Conservation (phyloP, 92 coral and sea anemone species). For the Anthopleura xanthogrammica region DNA sequence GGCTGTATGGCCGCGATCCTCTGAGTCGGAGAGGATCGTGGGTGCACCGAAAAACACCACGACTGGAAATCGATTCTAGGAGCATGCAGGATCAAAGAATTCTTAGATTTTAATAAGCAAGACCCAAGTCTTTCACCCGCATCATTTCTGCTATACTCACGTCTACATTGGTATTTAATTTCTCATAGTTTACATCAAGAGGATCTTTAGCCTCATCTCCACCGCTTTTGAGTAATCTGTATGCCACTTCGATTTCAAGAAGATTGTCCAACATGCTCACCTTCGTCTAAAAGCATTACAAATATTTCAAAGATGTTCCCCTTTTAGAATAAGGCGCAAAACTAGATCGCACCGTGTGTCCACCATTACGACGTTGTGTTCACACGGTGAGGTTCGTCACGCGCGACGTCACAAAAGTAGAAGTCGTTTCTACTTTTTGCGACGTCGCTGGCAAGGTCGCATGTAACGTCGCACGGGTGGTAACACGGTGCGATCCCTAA, state of each 20-base stretch:
- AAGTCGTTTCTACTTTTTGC: no score
- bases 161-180: constrained; percentile 85
- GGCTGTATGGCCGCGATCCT: no score
- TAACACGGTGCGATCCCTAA: no score
- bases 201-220: constrained; percentile 84
- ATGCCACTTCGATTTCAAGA: constrained; percentile 96
- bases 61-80: no score
- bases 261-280: constrained; percentile 95
- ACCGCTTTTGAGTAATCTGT: constrained; percentile 88
- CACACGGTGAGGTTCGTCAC: neutral
- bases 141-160: constrained; percentile 31
- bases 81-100: neutral
- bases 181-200: constrained; percentile 86
- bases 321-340: no score
- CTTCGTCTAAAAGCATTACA: constrained; percentile 57
- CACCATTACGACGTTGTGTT: neutral
- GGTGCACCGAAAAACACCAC: no score
- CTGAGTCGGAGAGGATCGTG: no score
- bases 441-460: no score
- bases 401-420: no score
- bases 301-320: neutral
- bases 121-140: neutral
- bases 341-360: no score
- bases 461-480: no score
- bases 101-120: neutral